Evolutionary conservation across 2,797 vertebrate species (phyloP).

Genomic region (Coreius guichenoti): DNA sequence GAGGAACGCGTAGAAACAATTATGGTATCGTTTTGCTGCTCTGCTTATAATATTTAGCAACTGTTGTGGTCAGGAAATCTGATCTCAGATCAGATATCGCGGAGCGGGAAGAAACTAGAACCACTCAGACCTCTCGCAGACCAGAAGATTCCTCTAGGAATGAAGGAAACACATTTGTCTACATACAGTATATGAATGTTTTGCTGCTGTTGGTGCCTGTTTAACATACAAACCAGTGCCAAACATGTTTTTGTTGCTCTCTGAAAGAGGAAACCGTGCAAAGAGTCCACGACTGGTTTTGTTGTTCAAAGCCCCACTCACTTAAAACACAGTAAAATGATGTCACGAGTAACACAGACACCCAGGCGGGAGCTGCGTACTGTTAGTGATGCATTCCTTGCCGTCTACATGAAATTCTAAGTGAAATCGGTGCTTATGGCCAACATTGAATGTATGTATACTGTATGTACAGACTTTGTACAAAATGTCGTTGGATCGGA

Average conservation of each 20-base stretch:
- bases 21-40: constrained; percentile 31
- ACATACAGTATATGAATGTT: constrained; percentile 6
- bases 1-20: constrained; percentile 13
- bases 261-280: background rate
- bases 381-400: constrained; percentile 81
- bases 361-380: background rate
- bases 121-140: constrained; percentile 15
- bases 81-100: constrained; percentile 9
- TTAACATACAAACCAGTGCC: constrained; percentile 18
- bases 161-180: constrained; percentile 24
- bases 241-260: background rate
- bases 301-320: background rate
- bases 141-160: constrained; percentile 21
- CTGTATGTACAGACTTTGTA: constrained; percentile 70
- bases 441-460: constrained; percentile 98
- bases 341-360: constrained; percentile 11
- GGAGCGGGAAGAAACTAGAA: constrained; percentile 21
- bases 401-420: constrained; percentile 81
- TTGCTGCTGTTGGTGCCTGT: constrained; percentile 33
- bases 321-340: background rate
- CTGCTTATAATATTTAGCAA: constrained; percentile 31
- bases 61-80: constrained; percentile 22
- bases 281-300: constrained; percentile 1
- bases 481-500: constrained; percentile 82
- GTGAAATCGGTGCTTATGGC: constrained; percentile 80